Conservation (phyloP, 2,888 invertebrate genomes). For the Xestia c-nigrum region DNA sequence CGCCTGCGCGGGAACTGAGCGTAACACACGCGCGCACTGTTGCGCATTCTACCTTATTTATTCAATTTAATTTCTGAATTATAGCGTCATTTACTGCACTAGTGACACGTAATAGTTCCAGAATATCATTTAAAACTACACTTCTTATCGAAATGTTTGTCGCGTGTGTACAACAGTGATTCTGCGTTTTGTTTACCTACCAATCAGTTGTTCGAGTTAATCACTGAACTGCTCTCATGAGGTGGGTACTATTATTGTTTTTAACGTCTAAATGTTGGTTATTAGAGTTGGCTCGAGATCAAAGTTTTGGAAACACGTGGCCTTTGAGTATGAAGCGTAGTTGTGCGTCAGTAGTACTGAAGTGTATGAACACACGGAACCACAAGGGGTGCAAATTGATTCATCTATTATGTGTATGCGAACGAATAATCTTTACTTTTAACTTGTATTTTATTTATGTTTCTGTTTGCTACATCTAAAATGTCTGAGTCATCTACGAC, state of each 20-base stretch:
- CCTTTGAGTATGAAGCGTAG: conserved; percentile 65
- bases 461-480: conserved; percentile 43
- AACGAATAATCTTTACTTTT: conserved; percentile 41
- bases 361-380: conserved; percentile 53
- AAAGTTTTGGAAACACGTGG: conserved; percentile 68
- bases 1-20: conserved; percentile 76
- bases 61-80: conserved; percentile 35
- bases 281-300: conserved; percentile 71
- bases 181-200: conserved; percentile 62
- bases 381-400: conserved; percentile 49
- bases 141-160: conserved; percentile 23
- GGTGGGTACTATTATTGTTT: conserved; percentile 67
- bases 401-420: conserved; percentile 41
- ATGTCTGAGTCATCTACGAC: conserved; percentile 62
- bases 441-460: conserved; percentile 34
- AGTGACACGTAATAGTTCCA: conserved; percentile 9
- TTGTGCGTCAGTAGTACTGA: conserved; percentile 59
- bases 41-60: conserved; percentile 47
- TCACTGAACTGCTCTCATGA: conserved; percentile 60
- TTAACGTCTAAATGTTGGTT: conserved; percentile 47
- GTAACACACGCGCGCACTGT: conserved; percentile 72
- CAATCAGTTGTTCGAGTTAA: conserved; percentile 54
- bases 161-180: conserved; percentile 49
- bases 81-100: conserved; percentile 17
- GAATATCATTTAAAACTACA: conserved; percentile 5